A percentile compares a stretch with the other conserved stretches of the same genome.
phyloP scores from a whole-genome alignment of 2,797 vertebrate genomes.

The Limnodromus scolopaceus region DNA sequence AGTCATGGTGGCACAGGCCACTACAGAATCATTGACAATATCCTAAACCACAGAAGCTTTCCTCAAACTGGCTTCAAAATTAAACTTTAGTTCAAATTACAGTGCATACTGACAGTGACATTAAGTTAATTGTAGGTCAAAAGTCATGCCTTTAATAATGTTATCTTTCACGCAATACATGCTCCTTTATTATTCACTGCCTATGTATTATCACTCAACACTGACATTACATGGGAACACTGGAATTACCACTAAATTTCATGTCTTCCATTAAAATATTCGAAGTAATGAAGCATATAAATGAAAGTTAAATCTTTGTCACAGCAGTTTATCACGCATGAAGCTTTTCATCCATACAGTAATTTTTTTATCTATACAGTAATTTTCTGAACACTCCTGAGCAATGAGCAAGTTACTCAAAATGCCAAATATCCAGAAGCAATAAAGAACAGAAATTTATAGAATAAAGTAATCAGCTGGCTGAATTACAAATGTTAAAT shows the following conservation, averaged over 20 bases:
- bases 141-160: not conserved
- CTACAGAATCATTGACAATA: not conserved
- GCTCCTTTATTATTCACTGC: not conserved
- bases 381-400: not conserved
- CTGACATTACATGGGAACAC: not conserved
- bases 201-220: not conserved
- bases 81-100: not conserved
- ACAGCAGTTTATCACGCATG: not conserved
- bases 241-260: not conserved
- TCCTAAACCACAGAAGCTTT: not conserved
- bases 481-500: not conserved
- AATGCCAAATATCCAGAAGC: constrained; percentile 38
- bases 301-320: constrained; percentile 33
- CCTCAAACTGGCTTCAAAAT: not conserved
- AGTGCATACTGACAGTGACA: not conserved
- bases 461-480: not conserved
- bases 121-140: not conserved
- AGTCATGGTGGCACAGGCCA: not conserved
- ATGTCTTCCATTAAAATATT: constrained; percentile 14
- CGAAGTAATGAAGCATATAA: constrained; percentile 44
- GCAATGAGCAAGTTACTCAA: not conserved
- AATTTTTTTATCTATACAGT: constrained; percentile 10
- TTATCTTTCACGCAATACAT: not conserved
- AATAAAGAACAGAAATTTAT: not conserved
- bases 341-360: not conserved